A percentile compares a stretch with the other conserved stretches of the same genome.
These are phyloP conservation scores for Cephonodes hylas DNA, from an alignment of 2,888 invertebrate species.

Conservation along the genomic window DNA sequence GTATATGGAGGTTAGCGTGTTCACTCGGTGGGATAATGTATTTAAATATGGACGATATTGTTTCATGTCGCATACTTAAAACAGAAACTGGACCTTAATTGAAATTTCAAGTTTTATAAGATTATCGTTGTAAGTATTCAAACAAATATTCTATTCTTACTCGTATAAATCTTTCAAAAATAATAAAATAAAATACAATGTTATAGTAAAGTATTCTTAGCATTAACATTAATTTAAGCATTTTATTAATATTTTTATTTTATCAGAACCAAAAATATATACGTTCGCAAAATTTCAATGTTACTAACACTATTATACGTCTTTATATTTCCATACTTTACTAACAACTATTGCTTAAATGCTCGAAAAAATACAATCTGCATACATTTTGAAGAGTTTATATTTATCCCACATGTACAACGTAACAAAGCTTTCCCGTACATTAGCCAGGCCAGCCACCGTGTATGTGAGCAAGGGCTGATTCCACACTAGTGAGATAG, in stretches of 20 bases:
- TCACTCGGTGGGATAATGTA: conserved; percentile 8
- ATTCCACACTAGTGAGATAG: conserved; percentile 40
- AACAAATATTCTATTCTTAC: too few species aligned
- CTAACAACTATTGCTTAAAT: background rate
- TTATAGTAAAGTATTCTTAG: too few species aligned
- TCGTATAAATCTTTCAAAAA: too few species aligned
- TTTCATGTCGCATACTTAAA: background rate
- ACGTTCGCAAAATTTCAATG: too few species aligned
- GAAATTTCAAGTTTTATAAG: background rate
- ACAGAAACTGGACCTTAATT: background rate
- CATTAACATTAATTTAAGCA: too few species aligned
- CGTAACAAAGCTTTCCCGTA: background rate
- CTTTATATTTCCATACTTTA: too few species aligned
- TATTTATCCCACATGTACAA: background rate
- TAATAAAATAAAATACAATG: too few species aligned
- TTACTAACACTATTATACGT: too few species aligned
- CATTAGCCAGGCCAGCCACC: conserved; percentile 1
- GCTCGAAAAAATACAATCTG: too few species aligned
- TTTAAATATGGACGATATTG: conserved; percentile 6
- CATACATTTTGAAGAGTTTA: background rate
- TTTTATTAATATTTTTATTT: too few species aligned
- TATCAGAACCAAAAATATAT: too few species aligned
- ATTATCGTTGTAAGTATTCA: background rate
- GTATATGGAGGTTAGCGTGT: conserved; percentile 13
- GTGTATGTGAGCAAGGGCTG: conserved; percentile 36